phyloP scores from a whole-genome alignment of 2,797 vertebrate species.

The Rhabdomys pumilio region DNA sequence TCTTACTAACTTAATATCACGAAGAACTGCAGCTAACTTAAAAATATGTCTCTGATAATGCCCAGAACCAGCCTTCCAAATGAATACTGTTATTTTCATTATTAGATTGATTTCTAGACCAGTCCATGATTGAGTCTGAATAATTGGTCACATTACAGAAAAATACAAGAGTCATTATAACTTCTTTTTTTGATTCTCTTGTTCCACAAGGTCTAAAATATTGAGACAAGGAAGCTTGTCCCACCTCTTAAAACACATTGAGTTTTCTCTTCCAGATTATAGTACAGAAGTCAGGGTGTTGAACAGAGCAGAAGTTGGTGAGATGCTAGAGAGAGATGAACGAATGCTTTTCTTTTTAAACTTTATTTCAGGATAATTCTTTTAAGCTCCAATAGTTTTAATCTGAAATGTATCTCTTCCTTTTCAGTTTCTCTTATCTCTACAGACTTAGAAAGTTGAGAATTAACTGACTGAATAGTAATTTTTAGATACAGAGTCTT shows the following conservation, averaged over 20 bases:
- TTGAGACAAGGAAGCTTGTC: no score
- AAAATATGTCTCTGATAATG: no score
- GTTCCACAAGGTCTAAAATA: no score
- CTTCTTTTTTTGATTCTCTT: no score
- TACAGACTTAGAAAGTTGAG: background rate
- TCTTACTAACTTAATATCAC: no score
- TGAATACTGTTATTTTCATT: no score
- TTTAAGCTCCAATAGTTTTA: background rate
- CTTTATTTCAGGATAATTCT: background rate
- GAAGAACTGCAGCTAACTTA: no score
- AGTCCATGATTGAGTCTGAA: no score
- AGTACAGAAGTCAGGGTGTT: background rate
- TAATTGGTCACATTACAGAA: no score
- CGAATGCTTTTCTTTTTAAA: background rate
- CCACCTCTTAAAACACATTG: background rate
- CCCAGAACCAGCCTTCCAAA: no score
- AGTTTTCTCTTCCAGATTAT: background rate
- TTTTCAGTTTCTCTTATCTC: background rate
- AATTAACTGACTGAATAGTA: background rate
- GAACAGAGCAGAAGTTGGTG: background rate
- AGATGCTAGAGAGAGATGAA: background rate
- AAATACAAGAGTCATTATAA: no score
- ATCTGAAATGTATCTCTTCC: background rate
- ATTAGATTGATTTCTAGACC: no score
- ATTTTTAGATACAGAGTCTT: background rate